A percentile compares a stretch with the other conserved stretches of the same genome.
Evolutionary conservation across 2,888 invertebrate genomes (phyloP).

Genomic region (Diogma glabrata): DNA sequence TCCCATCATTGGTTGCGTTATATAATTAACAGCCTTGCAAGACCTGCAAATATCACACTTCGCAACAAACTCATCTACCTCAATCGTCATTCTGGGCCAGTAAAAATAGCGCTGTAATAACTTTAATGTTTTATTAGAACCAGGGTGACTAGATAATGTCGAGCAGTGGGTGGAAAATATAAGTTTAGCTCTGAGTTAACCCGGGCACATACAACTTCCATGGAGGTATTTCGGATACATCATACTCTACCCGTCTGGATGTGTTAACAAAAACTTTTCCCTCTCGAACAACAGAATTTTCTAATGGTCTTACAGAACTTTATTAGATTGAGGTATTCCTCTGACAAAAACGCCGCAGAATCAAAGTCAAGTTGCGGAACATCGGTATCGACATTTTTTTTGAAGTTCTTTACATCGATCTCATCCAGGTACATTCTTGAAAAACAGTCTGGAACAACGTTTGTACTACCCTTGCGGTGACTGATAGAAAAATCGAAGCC

Average conservation of each 20-base stretch:
- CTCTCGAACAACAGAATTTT: neutral
- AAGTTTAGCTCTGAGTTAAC: neutral
- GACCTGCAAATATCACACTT: neutral
- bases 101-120: neutral
- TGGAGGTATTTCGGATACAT: neutral
- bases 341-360: neutral
- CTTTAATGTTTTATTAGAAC: neutral
- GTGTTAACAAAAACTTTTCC: neutral
- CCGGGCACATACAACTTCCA: neutral
- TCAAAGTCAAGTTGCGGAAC: no score
- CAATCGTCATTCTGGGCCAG: neutral
- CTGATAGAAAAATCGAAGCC: no score
- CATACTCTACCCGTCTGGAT: neutral
- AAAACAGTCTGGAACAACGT: neutral
- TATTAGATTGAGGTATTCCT: neutral
- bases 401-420: no score
- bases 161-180: neutral
- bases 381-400: no score
- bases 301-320: neutral
- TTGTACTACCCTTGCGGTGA: neutral
- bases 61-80: neutral
- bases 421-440: neutral
- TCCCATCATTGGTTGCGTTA: no score
- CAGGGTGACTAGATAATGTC: neutral
- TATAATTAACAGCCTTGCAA: neutral